Conservation (phyloP, 1,140 invertebrate species). For the Muscidifurax raptorellus region DNA sequence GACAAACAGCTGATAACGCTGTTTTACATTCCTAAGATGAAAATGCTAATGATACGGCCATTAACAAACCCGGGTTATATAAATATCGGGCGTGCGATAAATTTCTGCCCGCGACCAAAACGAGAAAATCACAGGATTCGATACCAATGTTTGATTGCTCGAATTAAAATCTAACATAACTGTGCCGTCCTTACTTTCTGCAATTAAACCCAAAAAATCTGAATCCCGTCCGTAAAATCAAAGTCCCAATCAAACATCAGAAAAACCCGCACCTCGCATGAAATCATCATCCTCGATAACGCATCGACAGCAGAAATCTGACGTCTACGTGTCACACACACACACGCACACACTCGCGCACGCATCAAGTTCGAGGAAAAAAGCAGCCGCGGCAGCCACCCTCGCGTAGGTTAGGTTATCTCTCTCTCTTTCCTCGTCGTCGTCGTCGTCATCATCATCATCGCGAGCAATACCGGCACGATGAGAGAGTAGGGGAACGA, state of each 20-base stretch:
- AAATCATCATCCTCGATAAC: constrained; percentile 3
- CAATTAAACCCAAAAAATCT: too few species aligned
- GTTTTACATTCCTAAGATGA: constrained; percentile 32
- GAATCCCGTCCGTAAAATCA: too few species aligned
- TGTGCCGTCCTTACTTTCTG: too few species aligned
- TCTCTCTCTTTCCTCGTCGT: neutral
- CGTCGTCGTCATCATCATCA: neutral
- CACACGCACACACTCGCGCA: constrained; percentile 81
- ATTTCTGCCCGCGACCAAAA: neutral
- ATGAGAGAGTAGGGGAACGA: constrained; percentile 34
- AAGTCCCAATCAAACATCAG: neutral
- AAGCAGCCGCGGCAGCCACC: constrained; percentile 57
- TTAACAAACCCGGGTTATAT: neutral
- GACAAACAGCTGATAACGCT: constrained; percentile 37
- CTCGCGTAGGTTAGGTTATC: constrained; percentile 11
- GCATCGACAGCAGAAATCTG: constrained; percentile 1
- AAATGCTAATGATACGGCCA: constrained; percentile 34
- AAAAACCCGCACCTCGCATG: neutral
- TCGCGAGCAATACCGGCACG: neutral
- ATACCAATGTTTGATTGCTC: neutral
- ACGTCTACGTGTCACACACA: constrained; percentile 69
- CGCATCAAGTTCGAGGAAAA: constrained; percentile 75
- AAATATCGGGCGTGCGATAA: neutral
- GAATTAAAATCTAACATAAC: too few species aligned
- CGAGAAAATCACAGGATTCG: neutral